A percentile compares a stretch with the other conserved stretches of the same genome.
Conservation (phyloP, 2,113 vertebrate species). For the Actinemys pallida region DNA sequence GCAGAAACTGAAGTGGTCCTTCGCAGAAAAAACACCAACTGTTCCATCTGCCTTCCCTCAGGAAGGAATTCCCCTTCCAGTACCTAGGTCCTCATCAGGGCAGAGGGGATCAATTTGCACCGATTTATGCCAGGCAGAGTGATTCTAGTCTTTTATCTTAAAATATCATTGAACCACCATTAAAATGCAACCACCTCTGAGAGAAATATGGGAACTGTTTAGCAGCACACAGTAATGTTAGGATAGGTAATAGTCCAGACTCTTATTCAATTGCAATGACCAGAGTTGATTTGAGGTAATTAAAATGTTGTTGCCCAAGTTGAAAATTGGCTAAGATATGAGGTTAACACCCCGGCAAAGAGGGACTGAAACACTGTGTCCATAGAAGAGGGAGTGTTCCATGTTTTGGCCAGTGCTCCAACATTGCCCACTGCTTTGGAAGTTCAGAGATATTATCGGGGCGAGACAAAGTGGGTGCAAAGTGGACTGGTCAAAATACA, state of each 20-base stretch:
- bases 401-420: neutral
- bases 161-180: constrained; percentile 29
- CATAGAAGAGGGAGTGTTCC: neutral
- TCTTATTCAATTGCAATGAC: constrained; percentile 27
- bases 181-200: constrained; percentile 9
- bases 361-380: neutral
- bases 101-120: neutral
- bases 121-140: neutral
- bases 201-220: constrained; percentile 49
- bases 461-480: too few relatives aligned
- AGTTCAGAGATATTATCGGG: neutral
- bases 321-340: neutral
- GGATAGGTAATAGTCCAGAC: constrained; percentile 40
- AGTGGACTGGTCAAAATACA: too few relatives aligned
- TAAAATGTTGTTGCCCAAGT: constrained; percentile 10
- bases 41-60: neutral
- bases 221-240: constrained; percentile 29
- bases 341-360: neutral
- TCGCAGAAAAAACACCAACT: neutral
- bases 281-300: constrained; percentile 40
- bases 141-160: neutral
- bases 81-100: too few relatives aligned
- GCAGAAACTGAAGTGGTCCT: neutral
- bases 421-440: neutral
- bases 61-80: constrained; percentile 9